Conservation (phyloP, 2,888 invertebrate species). For the Quadriops clusia region DNA sequence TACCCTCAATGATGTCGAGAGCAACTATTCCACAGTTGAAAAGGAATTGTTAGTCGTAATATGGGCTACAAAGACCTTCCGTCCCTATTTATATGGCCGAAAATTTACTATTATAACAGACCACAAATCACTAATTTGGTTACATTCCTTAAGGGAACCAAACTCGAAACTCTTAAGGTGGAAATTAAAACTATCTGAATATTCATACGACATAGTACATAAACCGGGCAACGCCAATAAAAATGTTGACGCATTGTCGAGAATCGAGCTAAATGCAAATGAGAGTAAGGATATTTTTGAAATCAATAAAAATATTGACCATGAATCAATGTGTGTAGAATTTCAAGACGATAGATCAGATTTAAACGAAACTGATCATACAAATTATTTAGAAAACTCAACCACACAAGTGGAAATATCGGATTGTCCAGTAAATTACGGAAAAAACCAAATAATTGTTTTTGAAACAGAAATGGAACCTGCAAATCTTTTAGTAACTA, state of each 20-base stretch:
- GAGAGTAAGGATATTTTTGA: neutral
- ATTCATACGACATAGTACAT: conserved; percentile 25
- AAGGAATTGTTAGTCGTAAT: conserved; percentile 29
- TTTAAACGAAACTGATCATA: conserved; percentile 6
- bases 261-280: conserved; percentile 9
- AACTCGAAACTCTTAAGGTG: conserved; percentile 23
- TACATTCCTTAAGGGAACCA: conserved; percentile 26
- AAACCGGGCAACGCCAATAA: conserved; percentile 22
- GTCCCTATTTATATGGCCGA: conserved; percentile 29
- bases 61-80: conserved; percentile 26
- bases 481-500: conserved; percentile 2
- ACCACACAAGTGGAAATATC: neutral
- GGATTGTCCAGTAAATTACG: conserved; percentile 7
- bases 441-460: conserved; percentile 8
- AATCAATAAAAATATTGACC: neutral
- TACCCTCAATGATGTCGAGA: conserved; percentile 26
- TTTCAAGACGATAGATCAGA: no score
- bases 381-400: conserved; percentile 7
- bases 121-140: conserved; percentile 27
- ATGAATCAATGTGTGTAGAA: neutral
- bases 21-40: conserved; percentile 29
- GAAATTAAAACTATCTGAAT: conserved; percentile 25
- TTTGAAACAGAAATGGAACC: conserved; percentile 1
- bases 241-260: conserved; percentile 22
- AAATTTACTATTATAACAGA: conserved; percentile 28